These are phyloP conservation scores for Fundulus diaphanus DNA, from an alignment of 2,797 vertebrate genomes.

Conservation along the genomic window DNA sequence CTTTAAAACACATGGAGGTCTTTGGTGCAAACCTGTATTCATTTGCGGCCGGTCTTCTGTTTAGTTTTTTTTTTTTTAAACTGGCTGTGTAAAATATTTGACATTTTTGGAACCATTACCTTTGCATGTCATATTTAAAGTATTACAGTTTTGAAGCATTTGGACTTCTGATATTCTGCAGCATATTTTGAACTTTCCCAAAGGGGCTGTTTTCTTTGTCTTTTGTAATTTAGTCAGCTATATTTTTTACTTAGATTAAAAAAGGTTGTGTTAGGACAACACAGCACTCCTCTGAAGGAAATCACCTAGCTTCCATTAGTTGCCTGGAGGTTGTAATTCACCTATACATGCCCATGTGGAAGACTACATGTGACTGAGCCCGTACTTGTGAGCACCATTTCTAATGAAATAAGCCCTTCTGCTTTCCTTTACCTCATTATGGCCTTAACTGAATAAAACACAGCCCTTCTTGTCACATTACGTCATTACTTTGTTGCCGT, in stretches of 20 bases:
- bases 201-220: background rate
- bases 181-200: background rate
- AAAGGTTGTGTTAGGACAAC: background rate
- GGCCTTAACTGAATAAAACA: conserved; percentile 6
- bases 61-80: background rate
- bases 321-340: background rate
- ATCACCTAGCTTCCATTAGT: background rate
- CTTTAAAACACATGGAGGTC: background rate
- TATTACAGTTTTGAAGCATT: background rate
- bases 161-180: background rate
- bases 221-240: background rate
- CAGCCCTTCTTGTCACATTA: conserved; percentile 16
- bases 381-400: conserved; percentile 19
- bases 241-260: background rate
- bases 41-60: background rate
- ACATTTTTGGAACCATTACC: background rate
- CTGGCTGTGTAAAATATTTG: background rate
- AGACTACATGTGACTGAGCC: conserved; percentile 28
- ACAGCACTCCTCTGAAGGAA: background rate
- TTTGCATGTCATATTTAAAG: background rate
- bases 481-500: conserved; percentile 28
- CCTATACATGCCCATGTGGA: background rate
- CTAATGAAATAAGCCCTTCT: conserved; percentile 39
- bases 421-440: conserved; percentile 46
- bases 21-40: background rate